Base-by-base conservation (phyloP, 37 sponge, comb jelly and placozoan genomes). In the Chondrosia reniformis region DNA sequence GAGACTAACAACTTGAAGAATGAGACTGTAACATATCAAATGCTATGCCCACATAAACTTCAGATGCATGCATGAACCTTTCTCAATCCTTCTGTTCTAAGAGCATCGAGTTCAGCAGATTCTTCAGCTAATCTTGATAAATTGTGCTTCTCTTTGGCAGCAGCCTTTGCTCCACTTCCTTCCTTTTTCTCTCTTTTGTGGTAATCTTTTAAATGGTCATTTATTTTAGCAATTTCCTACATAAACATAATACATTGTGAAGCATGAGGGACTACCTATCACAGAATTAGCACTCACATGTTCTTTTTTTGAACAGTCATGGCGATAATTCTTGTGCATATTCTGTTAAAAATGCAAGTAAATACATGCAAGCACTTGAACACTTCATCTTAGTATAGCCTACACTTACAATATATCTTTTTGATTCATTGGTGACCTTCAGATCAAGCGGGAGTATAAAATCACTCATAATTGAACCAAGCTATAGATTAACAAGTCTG, bases 391-490 rank as follows among this genome's bases (percentile, higher is more conserved):
- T 38, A 61, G 32, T 79, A 2, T 25, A 38, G 19, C 6, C 27
- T 62, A 15, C 19, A 74, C 92, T 38, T 58, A 92, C 92, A 19
- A 62, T 28, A 15, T 74, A 58, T 52, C 31, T 74, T 9, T 84
- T 81, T 40, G 65, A 44, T 39, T 84, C 92, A 28, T 44, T 72
- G 8, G 76, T 45, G 57, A 84, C 73, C 52, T 85, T 92, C 21
- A 42, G 41, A 22, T 88, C 89, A 36, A 92, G 58, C 12, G 92
- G 92, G 38, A 84, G 42, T 41, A 92, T 78, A 62, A 92, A 84
- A 56, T 92, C 92, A 28, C 83, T 88, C 27, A 81, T 45, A 54
- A 88, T 46, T 2, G 92, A 92, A 8, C 72, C 57, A 25, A 86
- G 41, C 92, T 91, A 38, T 13, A 75, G 3, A 21, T 31, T n/a